Evolutionary conservation across 2,797 vertebrate genomes (phyloP).

Genomic region (Hafferia zeledoni): DNA sequence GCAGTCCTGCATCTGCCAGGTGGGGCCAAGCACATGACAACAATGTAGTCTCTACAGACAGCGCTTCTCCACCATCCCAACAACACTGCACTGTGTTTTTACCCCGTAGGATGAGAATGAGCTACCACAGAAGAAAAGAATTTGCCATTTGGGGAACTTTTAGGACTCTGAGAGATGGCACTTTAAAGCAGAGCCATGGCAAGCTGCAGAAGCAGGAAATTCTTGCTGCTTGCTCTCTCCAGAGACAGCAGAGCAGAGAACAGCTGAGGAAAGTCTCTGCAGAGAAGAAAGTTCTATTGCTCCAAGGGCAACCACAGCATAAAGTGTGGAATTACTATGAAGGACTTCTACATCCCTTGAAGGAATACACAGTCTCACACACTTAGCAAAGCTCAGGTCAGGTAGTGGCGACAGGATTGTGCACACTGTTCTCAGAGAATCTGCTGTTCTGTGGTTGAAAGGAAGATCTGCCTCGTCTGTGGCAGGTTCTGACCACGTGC

Average conservation of each 20-base stretch:
- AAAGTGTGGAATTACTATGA: not conserved
- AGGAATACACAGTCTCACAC: not conserved
- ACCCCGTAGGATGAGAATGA: not conserved
- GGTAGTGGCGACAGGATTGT: not conserved
- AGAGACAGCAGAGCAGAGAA: not conserved
- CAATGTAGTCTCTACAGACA: fast-evolving
- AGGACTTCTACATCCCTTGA: not conserved
- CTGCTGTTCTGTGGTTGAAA: not conserved
- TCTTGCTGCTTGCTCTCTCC: not conserved
- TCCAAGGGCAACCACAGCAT: not conserved
- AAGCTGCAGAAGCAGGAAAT: not conserved
- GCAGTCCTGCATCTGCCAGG: not conserved
- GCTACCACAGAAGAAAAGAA: not conserved
- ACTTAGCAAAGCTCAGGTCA: fast-evolving
- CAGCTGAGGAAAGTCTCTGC: not conserved
- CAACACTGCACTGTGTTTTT: not conserved
- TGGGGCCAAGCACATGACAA: not conserved
- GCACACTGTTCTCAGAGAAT: not conserved
- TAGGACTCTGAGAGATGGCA: not conserved
- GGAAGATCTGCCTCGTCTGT: not conserved
- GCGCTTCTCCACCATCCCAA: not conserved
- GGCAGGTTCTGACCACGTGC: not conserved
- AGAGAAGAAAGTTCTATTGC: not conserved
- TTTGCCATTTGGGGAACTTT: not conserved
- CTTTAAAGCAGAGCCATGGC: not conserved